Percentiles rank a stretch among this genome's conserved stretches.
phyloP scores from a whole-genome alignment of 2,888 invertebrate genomes.

The Anoplius nigerrimus region DNA sequence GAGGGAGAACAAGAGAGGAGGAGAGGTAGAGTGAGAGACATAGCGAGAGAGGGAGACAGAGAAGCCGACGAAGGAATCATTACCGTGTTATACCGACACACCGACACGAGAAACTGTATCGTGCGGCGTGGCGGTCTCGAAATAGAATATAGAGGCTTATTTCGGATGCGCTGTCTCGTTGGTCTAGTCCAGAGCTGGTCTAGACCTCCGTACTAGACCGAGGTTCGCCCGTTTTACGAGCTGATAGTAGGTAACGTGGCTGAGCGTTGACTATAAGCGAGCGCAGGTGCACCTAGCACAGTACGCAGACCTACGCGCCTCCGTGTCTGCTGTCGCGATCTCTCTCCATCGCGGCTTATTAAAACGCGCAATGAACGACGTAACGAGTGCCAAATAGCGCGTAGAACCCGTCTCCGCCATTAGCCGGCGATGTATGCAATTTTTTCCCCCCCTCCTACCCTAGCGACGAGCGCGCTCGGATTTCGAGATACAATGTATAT shows the following conservation, averaged over 20 bases:
- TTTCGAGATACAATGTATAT: too few species aligned
- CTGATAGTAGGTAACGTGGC: constrained; percentile 50
- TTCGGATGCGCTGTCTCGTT: constrained; percentile 67
- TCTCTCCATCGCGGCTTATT: constrained; percentile 35
- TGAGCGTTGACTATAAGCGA: constrained; percentile 40
- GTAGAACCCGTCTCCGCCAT: constrained; percentile 10
- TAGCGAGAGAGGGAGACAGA: not conserved
- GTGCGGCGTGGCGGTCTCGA: constrained; percentile 60
- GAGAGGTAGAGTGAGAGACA: not conserved
- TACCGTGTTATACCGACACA: constrained; percentile 46
- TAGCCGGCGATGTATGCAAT: too few species aligned
- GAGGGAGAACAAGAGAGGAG: not conserved
- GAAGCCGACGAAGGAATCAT: constrained; percentile 45
- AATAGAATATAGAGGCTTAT: constrained; percentile 69
- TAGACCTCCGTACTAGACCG: constrained; percentile 68
- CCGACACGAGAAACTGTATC: constrained; percentile 54
- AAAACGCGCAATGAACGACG: constrained; percentile 30
- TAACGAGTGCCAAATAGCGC: constrained; percentile 25
- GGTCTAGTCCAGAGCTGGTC: constrained; percentile 68
- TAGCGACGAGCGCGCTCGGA: too few species aligned
- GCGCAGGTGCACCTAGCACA: constrained; percentile 46
- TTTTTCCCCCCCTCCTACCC: too few species aligned
- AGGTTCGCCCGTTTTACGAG: constrained; percentile 62
- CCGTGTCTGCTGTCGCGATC: too few species aligned
- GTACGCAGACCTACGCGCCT: constrained; percentile 22